A percentile compares a stretch with the other conserved stretches of the same genome.
phyloP scores from a whole-genome alignment of 1,140 invertebrate species.

The Uloborus diversus region DNA sequence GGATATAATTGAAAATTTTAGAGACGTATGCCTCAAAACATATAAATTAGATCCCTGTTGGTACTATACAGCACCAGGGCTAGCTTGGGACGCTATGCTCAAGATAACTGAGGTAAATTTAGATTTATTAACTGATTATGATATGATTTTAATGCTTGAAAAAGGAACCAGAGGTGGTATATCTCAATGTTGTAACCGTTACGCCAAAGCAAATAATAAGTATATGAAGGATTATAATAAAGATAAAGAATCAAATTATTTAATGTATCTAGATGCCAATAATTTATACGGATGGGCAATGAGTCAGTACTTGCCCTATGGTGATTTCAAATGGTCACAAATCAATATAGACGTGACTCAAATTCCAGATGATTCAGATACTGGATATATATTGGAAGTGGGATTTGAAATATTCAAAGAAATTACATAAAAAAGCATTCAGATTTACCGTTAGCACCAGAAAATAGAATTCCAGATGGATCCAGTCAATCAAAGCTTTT shows the following conservation, averaged over 20 bases:
- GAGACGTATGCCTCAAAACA: slow-evolving; percentile 49
- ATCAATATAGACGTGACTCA: background rate
- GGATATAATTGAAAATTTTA: slow-evolving; percentile 61
- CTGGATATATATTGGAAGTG: slow-evolving; percentile 59
- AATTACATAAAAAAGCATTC: slow-evolving; percentile 62
- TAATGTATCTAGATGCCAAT: slow-evolving; percentile 60
- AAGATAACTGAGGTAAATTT: slow-evolving; percentile 12
- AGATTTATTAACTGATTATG: slow-evolving; percentile 23
- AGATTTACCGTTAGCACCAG: slow-evolving; percentile 65
- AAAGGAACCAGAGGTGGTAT: slow-evolving; percentile 60
- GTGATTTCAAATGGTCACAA: slow-evolving; percentile 40
- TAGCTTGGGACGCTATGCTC: slow-evolving; percentile 5
- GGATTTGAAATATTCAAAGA: slow-evolving; percentile 60
- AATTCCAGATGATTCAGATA: slow-evolving; percentile 56
- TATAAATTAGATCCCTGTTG: slow-evolving; percentile 21
- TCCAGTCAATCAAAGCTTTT: slow-evolving; percentile 37
- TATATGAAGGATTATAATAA: slow-evolving; percentile 56
- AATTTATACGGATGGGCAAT: slow-evolving; percentile 59
- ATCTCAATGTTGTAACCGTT: slow-evolving; percentile 51
- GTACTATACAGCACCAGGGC: slow-evolving; percentile 23
- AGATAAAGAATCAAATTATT: slow-evolving; percentile 58
- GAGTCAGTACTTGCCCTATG: slow-evolving; percentile 46
- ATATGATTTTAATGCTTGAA: slow-evolving; percentile 61
- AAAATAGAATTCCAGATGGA: slow-evolving; percentile 55
- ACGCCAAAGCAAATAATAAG: slow-evolving; percentile 60